phyloP scores from a whole-genome alignment of 1,140 invertebrate species.

The honey bee (Apis mellifera) region DNA sequence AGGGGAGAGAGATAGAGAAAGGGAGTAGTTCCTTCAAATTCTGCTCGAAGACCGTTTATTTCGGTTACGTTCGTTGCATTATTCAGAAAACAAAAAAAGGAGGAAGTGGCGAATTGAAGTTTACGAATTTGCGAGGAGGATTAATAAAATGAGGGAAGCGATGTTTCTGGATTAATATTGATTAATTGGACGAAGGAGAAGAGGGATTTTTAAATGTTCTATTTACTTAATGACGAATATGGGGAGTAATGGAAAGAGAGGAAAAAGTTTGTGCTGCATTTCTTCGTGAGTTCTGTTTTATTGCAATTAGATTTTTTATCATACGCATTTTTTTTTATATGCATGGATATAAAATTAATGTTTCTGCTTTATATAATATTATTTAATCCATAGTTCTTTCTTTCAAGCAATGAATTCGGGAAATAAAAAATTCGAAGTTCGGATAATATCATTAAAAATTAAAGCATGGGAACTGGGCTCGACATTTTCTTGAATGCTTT shows the following conservation, averaged over 20 bases:
- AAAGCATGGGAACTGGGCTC: too few species aligned
- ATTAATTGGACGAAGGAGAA: too few species aligned
- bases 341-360: too few species aligned
- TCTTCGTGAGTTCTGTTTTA: not conserved
- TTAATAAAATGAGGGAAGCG: too few species aligned
- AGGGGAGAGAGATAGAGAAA: not conserved
- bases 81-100: not conserved
- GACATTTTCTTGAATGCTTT: not conserved
- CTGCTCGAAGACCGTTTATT: not conserved
- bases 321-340: too few species aligned
- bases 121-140: too few species aligned
- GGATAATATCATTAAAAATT: too few species aligned
- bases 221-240: too few species aligned
- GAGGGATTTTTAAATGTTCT: not conserved
- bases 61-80: constrained; percentile 17
- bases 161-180: not conserved
- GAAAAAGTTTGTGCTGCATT: not conserved
- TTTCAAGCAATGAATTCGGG: too few species aligned
- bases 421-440: too few species aligned
- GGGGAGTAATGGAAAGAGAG: not conserved
- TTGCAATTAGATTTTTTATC: not conserved
- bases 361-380: too few species aligned
- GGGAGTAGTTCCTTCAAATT: constrained; percentile 9
- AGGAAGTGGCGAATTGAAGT: not conserved
- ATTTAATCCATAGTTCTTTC: too few species aligned